Conservation (phyloP, 2,797 vertebrate genomes). For the Pseudotriccus pelzelni region DNA sequence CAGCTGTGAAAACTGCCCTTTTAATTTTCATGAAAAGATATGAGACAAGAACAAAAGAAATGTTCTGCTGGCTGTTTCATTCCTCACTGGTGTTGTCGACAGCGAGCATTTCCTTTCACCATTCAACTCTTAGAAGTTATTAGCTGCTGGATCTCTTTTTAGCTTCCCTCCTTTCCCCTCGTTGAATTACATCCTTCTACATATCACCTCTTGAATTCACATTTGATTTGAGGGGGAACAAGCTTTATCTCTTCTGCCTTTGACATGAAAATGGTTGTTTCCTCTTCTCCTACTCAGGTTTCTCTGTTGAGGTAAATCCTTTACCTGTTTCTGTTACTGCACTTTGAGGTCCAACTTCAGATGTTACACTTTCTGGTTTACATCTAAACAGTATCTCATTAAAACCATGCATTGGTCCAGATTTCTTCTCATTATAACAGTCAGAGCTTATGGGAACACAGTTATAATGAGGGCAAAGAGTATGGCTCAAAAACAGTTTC, state of each 20-base stretch:
- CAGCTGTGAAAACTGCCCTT: slow-evolving; percentile 52
- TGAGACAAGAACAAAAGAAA: slow-evolving; percentile 48
- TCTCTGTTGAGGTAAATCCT: slow-evolving; percentile 17
- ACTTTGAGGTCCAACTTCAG: slow-evolving; percentile 57
- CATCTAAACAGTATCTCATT: slow-evolving; percentile 63
- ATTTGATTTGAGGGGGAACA: background rate
- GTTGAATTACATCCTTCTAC: background rate
- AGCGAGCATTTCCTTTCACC: background rate
- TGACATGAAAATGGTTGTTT: slow-evolving; percentile 4
- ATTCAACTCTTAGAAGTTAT: background rate
- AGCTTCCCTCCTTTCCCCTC: slow-evolving; percentile 13
- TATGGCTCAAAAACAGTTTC: slow-evolving; percentile 66
- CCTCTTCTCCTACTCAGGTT: background rate
- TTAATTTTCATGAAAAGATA: slow-evolving; percentile 47
- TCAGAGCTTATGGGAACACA: slow-evolving; percentile 56
- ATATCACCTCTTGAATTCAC: slow-evolving; percentile 11
- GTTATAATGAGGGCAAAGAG: slow-evolving; percentile 74
- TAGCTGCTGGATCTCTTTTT: slow-evolving; percentile 29
- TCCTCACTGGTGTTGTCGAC: slow-evolving; percentile 19
- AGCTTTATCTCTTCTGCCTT: background rate
- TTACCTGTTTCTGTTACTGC: background rate
- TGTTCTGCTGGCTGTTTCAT: slow-evolving; percentile 38
- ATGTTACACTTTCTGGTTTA: slow-evolving; percentile 49
- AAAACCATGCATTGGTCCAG: slow-evolving; percentile 47
- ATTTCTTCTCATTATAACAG: slow-evolving; percentile 68